phyloP scores from a whole-genome alignment of 2,113 vertebrate genomes.

The Myodes glareolus region DNA sequence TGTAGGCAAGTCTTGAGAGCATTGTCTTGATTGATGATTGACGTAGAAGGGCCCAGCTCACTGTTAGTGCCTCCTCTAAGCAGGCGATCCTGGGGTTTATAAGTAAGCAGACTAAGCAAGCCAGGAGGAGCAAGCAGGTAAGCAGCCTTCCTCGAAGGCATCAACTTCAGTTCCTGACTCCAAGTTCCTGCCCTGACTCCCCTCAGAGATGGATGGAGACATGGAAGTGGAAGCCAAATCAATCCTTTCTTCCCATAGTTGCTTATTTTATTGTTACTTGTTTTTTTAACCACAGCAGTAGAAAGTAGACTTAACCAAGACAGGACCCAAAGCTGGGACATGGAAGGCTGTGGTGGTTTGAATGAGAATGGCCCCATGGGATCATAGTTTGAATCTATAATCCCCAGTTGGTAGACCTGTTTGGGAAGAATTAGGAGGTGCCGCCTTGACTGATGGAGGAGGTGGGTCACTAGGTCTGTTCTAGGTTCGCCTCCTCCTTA shows the following conservation, averaged over 20 bases:
- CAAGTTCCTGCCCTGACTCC: not conserved
- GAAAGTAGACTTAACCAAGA: not conserved
- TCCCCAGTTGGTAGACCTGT: not conserved
- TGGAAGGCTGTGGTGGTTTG: not conserved
- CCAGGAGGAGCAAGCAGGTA: not conserved
- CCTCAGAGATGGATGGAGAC: too few species aligned
- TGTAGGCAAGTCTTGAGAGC: not conserved
- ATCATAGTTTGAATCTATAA: too few species aligned
- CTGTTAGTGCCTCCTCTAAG: not conserved
- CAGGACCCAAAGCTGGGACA: not conserved
- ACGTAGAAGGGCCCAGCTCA: not conserved
- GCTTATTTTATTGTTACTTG: not conserved
- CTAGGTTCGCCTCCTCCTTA: not conserved
- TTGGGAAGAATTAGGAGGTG: not conserved
- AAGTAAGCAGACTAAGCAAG: not conserved
- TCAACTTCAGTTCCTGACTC: not conserved
- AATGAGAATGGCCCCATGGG: not conserved
- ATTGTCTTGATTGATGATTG: not conserved
- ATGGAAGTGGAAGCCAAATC: not conserved
- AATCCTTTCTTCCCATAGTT: not conserved
- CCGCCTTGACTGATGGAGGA: not conserved
- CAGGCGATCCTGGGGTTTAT: not conserved
- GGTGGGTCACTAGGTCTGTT: too few species aligned
- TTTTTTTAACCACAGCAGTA: not conserved
- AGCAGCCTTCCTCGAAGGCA: not conserved